phyloP scores from a whole-genome alignment of 2,797 vertebrate genomes.

The Vipera latastei region DNA sequence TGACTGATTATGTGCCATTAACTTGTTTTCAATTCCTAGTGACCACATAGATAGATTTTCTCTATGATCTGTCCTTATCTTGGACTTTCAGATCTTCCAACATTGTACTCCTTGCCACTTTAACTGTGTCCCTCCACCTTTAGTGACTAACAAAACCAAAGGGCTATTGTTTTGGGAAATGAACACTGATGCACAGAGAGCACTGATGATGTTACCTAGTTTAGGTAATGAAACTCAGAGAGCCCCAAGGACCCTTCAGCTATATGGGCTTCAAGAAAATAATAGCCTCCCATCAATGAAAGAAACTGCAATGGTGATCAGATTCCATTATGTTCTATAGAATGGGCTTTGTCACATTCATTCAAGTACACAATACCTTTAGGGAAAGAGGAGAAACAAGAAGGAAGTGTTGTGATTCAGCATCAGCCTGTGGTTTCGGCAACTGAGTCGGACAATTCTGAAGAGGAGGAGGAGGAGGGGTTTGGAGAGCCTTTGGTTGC shows the following conservation, averaged over 20 bases:
- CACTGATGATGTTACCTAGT: neutral
- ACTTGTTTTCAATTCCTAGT: neutral
- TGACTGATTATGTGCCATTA: neutral
- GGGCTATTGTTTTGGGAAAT: neutral
- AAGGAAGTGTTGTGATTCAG: neutral
- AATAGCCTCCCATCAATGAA: neutral
- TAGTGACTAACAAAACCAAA: neutral
- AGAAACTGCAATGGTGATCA: constrained; percentile 6
- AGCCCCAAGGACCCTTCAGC: neutral
- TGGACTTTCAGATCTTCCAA: neutral
- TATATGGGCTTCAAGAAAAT: accelerated
- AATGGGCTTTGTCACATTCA: constrained; percentile 33
- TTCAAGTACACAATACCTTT: constrained; percentile 6
- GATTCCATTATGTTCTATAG: constrained; percentile 9
- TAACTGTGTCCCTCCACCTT: neutral
- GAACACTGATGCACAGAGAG: neutral
- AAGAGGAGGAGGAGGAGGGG: no score
- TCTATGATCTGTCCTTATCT: neutral
- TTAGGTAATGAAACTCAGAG: neutral
- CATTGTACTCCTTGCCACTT: neutral
- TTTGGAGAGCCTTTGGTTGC: no score
- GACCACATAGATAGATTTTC: neutral
- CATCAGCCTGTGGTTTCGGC: no score
- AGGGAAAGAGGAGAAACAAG: neutral
- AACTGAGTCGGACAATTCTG: no score